Percentiles rank a stretch among this genome's conserved stretches.
Evolutionary conservation across 2,113 vertebrate genomes (phyloP).

Genomic region (Alligator mississippiensis): DNA sequence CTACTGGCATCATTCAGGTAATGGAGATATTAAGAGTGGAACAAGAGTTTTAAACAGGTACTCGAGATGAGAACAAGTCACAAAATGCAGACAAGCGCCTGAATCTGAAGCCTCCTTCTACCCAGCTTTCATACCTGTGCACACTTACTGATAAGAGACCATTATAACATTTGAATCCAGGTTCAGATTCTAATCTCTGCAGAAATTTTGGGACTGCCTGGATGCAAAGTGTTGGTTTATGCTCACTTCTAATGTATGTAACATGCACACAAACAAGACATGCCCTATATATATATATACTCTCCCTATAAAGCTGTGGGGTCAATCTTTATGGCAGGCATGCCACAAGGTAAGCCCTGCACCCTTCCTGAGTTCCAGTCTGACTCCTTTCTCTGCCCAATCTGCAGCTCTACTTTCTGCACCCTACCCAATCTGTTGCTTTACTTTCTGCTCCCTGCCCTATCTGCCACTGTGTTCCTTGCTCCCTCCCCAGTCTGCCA

Average conservation of each 20-base stretch:
- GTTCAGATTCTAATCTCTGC: neutral
- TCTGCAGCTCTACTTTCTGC: no score
- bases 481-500: no score
- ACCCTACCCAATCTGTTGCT: no score
- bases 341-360: no score
- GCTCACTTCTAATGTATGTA: neutral
- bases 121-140: fast-evolving
- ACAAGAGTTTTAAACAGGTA: neutral
- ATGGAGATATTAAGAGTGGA: neutral
- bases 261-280: fast-evolving
- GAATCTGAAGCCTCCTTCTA: neutral
- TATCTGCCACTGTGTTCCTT: no score
- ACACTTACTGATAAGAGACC: neutral
- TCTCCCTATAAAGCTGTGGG: no score
- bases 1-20: neutral
- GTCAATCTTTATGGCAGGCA: no score
- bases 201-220: neutral
- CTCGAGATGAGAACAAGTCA: neutral
- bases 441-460: no score
- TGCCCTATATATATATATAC: no score
- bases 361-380: no score
- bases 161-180: neutral
- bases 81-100: neutral
- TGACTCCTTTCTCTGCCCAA: no score
- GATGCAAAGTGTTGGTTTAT: neutral